Evolutionary conservation across 2,113 vertebrate genomes (phyloP).

Genomic region (Catharus bicknelli): DNA sequence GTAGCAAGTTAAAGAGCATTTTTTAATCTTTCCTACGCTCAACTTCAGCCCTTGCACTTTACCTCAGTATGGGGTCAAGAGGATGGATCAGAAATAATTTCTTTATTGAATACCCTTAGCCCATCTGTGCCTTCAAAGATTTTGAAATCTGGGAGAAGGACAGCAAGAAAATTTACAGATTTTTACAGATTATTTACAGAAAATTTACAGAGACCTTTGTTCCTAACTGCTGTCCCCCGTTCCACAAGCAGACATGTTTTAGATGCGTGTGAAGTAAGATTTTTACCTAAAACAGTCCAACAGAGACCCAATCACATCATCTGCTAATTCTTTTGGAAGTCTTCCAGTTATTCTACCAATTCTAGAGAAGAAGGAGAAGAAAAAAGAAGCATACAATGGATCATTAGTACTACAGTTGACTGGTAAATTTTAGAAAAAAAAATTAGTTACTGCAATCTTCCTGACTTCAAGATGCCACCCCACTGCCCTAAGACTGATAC

Average conservation of each 20-base stretch:
- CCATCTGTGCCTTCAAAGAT: not conserved
- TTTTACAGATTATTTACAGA: not conserved
- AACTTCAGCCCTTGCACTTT: not conserved
- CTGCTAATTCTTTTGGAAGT: constrained; percentile 90
- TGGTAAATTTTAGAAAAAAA: not conserved
- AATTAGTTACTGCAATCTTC: not conserved
- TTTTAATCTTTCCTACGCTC: not conserved
- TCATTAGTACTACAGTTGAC: not conserved
- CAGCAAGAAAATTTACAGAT: not conserved
- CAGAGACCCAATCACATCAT: constrained; percentile 94
- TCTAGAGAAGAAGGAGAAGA: constrained; percentile 68
- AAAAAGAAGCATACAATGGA: not conserved
- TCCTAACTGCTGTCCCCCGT: not conserved
- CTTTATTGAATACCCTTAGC: not conserved
- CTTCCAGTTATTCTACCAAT: constrained; percentile 92
- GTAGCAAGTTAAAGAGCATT: not conserved
- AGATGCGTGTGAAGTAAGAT: not conserved
- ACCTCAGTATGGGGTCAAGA: not conserved
- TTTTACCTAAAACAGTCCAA: constrained; percentile 92
- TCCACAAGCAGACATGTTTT: not conserved
- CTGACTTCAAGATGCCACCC: not conserved
- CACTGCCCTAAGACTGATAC: not conserved
- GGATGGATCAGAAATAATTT: not conserved
- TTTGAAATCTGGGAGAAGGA: not conserved
- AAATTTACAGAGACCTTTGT: not conserved